These are phyloP conservation scores for Blastomussa wellsi DNA, from an alignment of 92 coral and sea anemone species.

Conservation along the genomic window DNA sequence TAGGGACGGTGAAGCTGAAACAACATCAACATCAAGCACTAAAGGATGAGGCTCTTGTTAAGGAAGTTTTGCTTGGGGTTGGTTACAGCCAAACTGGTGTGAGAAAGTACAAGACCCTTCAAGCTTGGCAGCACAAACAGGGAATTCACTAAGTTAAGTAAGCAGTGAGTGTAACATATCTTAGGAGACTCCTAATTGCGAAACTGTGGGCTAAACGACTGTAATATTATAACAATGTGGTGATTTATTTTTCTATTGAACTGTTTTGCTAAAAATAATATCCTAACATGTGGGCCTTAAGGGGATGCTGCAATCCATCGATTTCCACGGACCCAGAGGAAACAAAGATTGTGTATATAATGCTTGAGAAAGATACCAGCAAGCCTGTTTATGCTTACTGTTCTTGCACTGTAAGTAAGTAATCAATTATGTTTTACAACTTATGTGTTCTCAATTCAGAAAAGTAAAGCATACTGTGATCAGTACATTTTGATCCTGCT, in stretches of 20 bases:
- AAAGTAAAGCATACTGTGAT: conserved; percentile 12
- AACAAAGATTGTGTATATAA: conserved; percentile 46
- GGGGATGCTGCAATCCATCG: conserved; percentile 57
- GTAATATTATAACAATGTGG: neutral
- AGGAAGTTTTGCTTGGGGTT: conserved; percentile 43
- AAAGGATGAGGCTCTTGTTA: conserved; percentile 39
- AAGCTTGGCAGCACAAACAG: conserved; percentile 51
- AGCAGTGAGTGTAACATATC: conserved; percentile 32
- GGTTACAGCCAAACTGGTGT: conserved; percentile 50
- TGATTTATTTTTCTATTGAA: no score
- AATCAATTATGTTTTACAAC: conserved; percentile 22
- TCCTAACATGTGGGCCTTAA: conserved; percentile 46
- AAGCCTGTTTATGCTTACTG: conserved; percentile 57
- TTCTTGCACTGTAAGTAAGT: conserved; percentile 57
- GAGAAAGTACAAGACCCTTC: no score
- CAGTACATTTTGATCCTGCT: neutral
- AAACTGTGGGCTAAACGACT: conserved; percentile 19
- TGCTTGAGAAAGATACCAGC: conserved; percentile 45
- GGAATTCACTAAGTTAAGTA: conserved; percentile 51
- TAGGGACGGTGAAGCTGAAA: no score
- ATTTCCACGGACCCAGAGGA: conserved; percentile 56
- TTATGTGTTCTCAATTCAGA: conserved; percentile 32
- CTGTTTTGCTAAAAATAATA: no score
- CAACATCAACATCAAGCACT: no score
- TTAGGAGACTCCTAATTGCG: conserved; percentile 10